A percentile compares a stretch with the other conserved stretches of the same genome.
Conservation (phyloP, 2,888 invertebrate species). For the Cyclophora punctaria region DNA sequence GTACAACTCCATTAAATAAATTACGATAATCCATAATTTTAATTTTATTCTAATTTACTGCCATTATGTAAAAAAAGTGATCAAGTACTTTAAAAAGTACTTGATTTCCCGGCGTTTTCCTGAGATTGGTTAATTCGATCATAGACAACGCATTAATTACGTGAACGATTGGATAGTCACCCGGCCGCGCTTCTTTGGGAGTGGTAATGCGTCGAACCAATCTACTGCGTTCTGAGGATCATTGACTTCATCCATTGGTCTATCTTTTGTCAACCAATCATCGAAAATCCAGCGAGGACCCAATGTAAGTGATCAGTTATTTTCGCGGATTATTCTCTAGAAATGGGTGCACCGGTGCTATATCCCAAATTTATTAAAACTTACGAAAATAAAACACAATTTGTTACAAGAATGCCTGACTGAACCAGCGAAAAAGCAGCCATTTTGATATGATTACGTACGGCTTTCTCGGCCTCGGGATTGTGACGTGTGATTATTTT, state of each 20-base stretch:
- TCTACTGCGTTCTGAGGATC: slow-evolving; percentile 84
- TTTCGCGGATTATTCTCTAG: slow-evolving; percentile 50
- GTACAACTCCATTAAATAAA: too few relatives aligned
- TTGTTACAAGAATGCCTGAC: slow-evolving; percentile 27
- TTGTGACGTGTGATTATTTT: slow-evolving; percentile 49
- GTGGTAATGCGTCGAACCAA: slow-evolving; percentile 79
- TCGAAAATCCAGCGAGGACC: slow-evolving; percentile 82
- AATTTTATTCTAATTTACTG: background rate
- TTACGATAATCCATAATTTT: too few relatives aligned
- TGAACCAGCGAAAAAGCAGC: slow-evolving; percentile 61
- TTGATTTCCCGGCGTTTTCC: slow-evolving; percentile 6
- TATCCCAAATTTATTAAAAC: slow-evolving; percentile 7
- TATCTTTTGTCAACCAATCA: slow-evolving; percentile 92
- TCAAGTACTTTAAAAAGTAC: too few relatives aligned
- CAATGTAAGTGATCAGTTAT: slow-evolving; percentile 69
- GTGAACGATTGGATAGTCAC: slow-evolving; percentile 61
- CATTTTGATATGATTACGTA: slow-evolving; percentile 68
- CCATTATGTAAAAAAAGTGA: background rate
- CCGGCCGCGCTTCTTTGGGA: slow-evolving; percentile 71
- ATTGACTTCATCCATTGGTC: slow-evolving; percentile 89
- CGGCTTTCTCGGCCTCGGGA: slow-evolving; percentile 47
- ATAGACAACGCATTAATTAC: slow-evolving; percentile 65
- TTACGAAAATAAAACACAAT: slow-evolving; percentile 26
- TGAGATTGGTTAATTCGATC: slow-evolving; percentile 33
- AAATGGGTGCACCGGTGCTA: slow-evolving; percentile 34